A percentile compares a stretch with the other conserved stretches of the same genome.
These are phyloP conservation scores for Columba janthina DNA, from an alignment of 2,113 vertebrate species.

Conservation along the genomic window DNA sequence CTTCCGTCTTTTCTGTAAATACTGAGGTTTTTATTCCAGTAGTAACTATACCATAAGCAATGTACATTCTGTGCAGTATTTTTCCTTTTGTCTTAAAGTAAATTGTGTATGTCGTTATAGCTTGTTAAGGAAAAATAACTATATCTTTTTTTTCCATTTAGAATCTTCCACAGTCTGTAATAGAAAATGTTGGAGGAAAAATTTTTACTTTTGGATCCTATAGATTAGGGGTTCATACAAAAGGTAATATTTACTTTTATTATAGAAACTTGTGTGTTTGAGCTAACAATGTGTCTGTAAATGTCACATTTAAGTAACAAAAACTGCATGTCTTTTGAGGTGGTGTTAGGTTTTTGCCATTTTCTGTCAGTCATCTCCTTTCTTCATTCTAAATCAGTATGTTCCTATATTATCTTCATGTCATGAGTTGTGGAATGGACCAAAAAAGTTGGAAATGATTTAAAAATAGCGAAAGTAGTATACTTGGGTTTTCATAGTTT, in stretches of 20 bases:
- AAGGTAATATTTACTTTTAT: slow-evolving; percentile 77
- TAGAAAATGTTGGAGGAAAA: slow-evolving; percentile 89
- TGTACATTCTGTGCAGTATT: not conserved
- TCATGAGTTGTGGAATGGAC: not conserved
- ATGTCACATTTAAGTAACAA: not conserved
- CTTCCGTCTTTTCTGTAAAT: not conserved
- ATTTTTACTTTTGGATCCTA: slow-evolving; percentile 94
- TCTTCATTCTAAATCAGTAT: not conserved
- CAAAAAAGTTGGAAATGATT: not conserved
- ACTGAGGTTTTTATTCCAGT: not conserved
- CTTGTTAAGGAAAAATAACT: slow-evolving; percentile 19
- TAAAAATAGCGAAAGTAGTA: not conserved
- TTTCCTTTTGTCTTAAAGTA: not conserved
- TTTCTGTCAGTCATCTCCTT: not conserved
- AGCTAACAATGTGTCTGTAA: not conserved
- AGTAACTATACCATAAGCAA: not conserved
- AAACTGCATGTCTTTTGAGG: not conserved
- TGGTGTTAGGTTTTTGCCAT: not conserved
- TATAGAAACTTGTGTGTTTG: not conserved
- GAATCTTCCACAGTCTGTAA: slow-evolving; percentile 88
- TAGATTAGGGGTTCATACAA: slow-evolving; percentile 88
- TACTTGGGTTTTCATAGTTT: not conserved
- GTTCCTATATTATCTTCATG: not conserved
- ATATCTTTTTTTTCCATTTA: slow-evolving; percentile 59
- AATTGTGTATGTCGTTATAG: not conserved